These are phyloP conservation scores for Trematocara caparti DNA, from an alignment of 2,797 vertebrate species.

Conservation along the genomic window DNA sequence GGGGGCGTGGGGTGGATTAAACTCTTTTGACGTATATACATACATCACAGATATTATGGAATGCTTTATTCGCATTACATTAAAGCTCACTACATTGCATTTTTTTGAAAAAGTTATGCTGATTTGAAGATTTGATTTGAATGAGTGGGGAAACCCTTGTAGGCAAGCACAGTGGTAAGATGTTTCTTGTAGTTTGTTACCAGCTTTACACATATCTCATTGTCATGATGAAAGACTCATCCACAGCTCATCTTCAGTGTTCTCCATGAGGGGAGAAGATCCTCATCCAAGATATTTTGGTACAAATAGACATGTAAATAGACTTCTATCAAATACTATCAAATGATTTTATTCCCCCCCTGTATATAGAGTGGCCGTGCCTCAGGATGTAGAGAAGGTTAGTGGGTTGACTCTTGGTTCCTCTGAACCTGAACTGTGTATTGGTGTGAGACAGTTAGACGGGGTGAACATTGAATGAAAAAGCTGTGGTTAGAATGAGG, in stretches of 20 bases:
- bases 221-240: neutral
- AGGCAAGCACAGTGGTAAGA: neutral
- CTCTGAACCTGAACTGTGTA: fast-evolving
- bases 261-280: neutral
- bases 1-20: neutral
- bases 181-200: neutral
- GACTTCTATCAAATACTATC: neutral
- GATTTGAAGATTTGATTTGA: neutral
- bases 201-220: fast-evolving
- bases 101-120: neutral
- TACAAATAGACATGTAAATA: neutral
- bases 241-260: neutral
- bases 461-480: neutral
- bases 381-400: neutral
- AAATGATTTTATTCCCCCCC: neutral
- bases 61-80: neutral
- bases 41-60: neutral
- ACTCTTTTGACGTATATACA: fast-evolving
- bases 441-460: fast-evolving
- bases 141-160: neutral
- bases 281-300: neutral
- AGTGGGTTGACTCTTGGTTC: fast-evolving
- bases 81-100: fast-evolving
- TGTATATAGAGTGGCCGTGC: neutral
- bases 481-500: neutral